Evolutionary conservation across 2,797 vertebrate species (phyloP).

Genomic region (Alcedo quadribrachys): DNA sequence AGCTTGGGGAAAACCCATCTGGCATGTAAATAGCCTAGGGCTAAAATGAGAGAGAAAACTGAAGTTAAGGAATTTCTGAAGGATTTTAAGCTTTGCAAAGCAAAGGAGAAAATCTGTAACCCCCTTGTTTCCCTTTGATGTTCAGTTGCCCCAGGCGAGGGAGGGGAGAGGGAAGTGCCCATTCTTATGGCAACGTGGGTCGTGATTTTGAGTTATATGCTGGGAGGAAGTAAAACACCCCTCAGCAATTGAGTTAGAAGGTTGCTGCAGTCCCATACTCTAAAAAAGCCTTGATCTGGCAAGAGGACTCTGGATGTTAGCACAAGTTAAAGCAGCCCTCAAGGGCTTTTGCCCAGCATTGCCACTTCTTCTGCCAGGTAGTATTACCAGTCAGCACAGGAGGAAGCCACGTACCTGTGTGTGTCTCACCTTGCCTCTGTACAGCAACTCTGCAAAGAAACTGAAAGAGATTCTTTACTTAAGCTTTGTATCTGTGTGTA

Average conservation of each 20-base stretch:
- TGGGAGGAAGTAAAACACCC: background rate
- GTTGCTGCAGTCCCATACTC: fast-evolving
- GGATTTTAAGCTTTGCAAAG: constrained; percentile 26
- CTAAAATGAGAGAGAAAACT: constrained; percentile 43
- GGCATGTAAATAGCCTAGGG: constrained; percentile 24
- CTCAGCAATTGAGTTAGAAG: background rate
- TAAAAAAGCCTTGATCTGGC: background rate
- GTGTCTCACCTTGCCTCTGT: background rate
- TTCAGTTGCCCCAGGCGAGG: background rate
- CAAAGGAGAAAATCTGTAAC: background rate
- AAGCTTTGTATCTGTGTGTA: background rate
- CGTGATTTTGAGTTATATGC: background rate
- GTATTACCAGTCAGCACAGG: background rate
- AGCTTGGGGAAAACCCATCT: constrained; percentile 75
- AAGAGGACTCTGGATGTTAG: background rate
- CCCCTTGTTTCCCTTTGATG: background rate
- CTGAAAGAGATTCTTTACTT: background rate
- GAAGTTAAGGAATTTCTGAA: constrained; percentile 59
- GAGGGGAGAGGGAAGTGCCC: background rate
- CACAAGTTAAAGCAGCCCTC: background rate
- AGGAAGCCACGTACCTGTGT: fast-evolving
- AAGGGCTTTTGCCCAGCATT: background rate
- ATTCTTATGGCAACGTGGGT: background rate
- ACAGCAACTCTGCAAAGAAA: background rate
- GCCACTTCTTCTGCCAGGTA: fast-evolving